Evolutionary conservation across 2,113 vertebrate species (phyloP).

Genomic region (Corvus moneduloides): DNA sequence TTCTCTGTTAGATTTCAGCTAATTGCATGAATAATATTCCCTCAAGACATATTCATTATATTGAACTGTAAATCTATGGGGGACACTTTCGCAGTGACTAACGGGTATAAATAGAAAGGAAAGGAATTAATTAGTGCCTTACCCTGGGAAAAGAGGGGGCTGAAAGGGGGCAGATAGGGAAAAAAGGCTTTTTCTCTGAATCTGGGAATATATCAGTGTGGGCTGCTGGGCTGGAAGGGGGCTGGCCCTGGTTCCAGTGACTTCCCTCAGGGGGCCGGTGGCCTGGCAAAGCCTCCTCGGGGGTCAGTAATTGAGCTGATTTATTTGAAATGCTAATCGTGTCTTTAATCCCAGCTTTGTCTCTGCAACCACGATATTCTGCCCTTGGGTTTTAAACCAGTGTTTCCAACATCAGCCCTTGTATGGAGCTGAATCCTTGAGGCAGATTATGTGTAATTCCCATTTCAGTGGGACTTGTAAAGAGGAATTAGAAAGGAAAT

Average conservation of each 20-base stretch:
- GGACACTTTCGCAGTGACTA: constrained; percentile 20
- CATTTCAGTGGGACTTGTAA: background rate
- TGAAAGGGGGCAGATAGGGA: background rate
- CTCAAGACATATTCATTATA: background rate
- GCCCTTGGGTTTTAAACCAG: background rate
- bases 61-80: background rate
- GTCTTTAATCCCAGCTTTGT: background rate
- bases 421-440: background rate
- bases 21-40: constrained; percentile 34
- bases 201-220: background rate
- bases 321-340: background rate
- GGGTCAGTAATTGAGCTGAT: background rate
- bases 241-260: background rate
- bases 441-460: background rate
- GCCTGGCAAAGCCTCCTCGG: background rate
- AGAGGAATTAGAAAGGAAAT: background rate
- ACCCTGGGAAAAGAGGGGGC: constrained; percentile 59
- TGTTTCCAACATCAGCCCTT: background rate
- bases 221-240: background rate
- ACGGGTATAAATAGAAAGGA: constrained; percentile 57
- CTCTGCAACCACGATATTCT: background rate
- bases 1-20: background rate
- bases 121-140: constrained; percentile 14
- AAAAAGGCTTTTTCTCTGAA: background rate
- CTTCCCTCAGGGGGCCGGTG: background rate